Base-by-base conservation (phyloP, 2,888 invertebrate species). In the Epirrhoe tristata region DNA sequence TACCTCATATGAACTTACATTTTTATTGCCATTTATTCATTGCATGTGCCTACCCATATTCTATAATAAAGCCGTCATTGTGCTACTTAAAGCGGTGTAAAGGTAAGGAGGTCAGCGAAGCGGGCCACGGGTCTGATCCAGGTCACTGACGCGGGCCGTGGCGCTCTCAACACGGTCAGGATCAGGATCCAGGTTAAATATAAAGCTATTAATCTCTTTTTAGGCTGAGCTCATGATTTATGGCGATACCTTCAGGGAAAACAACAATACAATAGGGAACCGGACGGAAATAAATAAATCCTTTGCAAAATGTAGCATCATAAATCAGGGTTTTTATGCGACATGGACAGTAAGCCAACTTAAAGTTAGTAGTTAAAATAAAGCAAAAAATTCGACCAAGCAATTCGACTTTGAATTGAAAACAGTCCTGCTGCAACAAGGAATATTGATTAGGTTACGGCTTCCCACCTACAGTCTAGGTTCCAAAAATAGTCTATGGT, bases 131-230 rank as follows among this genome's bases (percentile, higher is more conserved):
- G 62, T 58, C 60, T 67, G 75, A 90, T 83, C 82, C 86, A 78
- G 90, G 92, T 90, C 89, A 91, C 79, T 82, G 78, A 87, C 85
- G 75, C 83, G 83, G 87, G 90, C 85, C 87, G 80, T 74, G 70
- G 67, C 72, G 75, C 73, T 70, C 80, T 55, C 69, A 73, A 77
- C 82, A 82, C 80, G 82, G 85, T 82, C 85, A 85, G 80, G 80
- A 77, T 82, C 85, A 85, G 80, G 80, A 77, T 74, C 69, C 70
- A 59, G 61, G 57, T 67, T 75, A 67, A 69, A 76, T 72, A 77
- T 76, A 74, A 65, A 55, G 39, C 56, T 50, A 12, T 48, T 32
- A 52, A 59, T 52, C 46, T 46, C 39, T 7, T 24, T 12, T n/a
- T 6, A 52, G 52, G 14, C 48, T 48, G 7, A 48, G 48, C 48